Percentiles rank a stretch among this genome's conserved stretches.
Evolutionary conservation across 2,113 vertebrate genomes (phyloP).

Genomic region (Melanotaenia duboulayi): DNA sequence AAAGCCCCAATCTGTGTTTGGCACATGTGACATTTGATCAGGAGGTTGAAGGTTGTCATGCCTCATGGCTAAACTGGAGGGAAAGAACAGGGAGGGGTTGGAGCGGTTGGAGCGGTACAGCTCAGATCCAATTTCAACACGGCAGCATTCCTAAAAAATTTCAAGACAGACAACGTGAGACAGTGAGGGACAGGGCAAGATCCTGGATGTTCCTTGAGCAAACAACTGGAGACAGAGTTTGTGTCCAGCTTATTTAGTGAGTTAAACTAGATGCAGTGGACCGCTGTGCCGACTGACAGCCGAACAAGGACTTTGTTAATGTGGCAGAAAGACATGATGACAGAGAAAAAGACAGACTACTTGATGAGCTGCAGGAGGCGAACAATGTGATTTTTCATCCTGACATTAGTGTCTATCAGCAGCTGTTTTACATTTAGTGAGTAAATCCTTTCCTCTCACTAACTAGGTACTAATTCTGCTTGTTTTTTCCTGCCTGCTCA

Average conservation of each 20-base stretch:
- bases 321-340: conserved; percentile 52
- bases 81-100: conserved; percentile 59
- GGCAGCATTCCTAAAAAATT: conserved; percentile 82
- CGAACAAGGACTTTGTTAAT: conserved; percentile 27
- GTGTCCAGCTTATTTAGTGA: conserved; percentile 10
- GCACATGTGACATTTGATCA: conserved; percentile 74
- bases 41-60: conserved; percentile 71
- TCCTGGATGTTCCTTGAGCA: conserved; percentile 55
- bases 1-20: conserved; percentile 43
- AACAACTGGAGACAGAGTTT: conserved; percentile 63
- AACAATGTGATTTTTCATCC: conserved; percentile 67
- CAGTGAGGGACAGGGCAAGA: conserved; percentile 56
- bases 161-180: conserved; percentile 65
- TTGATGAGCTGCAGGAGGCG: conserved; percentile 30
- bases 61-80: conserved; percentile 66
- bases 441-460: conserved; percentile 49
- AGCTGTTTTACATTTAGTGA: conserved; percentile 63
- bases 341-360: conserved; percentile 51
- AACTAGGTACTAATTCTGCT: conserved; percentile 10
- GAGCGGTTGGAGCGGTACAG: conserved; percentile 53
- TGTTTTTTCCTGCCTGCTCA: conserved; percentile 4
- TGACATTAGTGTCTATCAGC: conserved; percentile 34
- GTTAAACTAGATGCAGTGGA: conserved; percentile 15
- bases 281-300: conserved; percentile 9
- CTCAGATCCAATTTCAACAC: conserved; percentile 83